Percentiles rank a stretch among this genome's conserved stretches.
phyloP scores from a whole-genome alignment of 2,888 invertebrate species.

The Rhopalosiphum nymphaeae region DNA sequence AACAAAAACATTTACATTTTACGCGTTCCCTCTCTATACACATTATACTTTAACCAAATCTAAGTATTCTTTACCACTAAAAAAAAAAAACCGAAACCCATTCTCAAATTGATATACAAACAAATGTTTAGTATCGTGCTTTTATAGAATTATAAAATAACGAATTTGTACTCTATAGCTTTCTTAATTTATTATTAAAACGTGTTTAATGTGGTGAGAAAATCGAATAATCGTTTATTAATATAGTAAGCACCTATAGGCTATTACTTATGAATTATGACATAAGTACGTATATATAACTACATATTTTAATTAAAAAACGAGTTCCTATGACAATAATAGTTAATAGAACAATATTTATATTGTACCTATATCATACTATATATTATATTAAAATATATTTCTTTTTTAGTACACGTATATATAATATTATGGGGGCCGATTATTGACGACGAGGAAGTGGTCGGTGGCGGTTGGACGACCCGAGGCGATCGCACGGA shows the following conservation, averaged over 20 bases:
- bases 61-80: background rate
- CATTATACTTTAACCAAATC: background rate
- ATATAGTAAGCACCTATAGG: background rate
- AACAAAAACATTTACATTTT: background rate
- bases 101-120: background rate
- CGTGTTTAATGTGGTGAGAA: background rate
- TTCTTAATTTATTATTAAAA: background rate
- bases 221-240: background rate
- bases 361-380: background rate
- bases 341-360: background rate
- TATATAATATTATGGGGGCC: background rate
- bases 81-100: background rate
- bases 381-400: background rate
- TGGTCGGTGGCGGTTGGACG: background rate
- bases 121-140: background rate
- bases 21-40: background rate
- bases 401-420: background rate
- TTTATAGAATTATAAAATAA: background rate
- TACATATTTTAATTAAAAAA: background rate
- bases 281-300: background rate
- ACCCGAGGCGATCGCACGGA: background rate
- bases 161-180: background rate
- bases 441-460: constrained; percentile 13
- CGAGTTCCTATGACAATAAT: background rate
- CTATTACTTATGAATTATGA: no score